Evolutionary conservation across 2,113 vertebrate genomes (phyloP), one percentile per base, ranked within the genome.

Genomic region (Trichechus manatus): DNA sequence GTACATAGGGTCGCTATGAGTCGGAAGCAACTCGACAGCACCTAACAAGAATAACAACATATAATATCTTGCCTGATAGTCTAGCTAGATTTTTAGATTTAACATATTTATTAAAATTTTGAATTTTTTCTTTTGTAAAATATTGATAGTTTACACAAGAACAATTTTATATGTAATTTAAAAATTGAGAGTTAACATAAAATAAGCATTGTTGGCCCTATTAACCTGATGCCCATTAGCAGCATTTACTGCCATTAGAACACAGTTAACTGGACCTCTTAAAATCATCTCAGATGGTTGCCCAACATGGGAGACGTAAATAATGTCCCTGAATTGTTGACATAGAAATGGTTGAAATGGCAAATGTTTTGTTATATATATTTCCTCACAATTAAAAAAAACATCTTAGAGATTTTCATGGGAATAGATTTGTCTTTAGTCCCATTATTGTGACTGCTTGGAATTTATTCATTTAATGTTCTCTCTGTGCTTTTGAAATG

Each of bases 21-120:
- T 56, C 15, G 53, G 53, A 17, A 56, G 7, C 15, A 11, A 56
- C 15, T 11, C 53, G 15, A 56, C 53, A 14, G 53, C 53, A 56
- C 53, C 53, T 56, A 56, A 56, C 53, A n/a, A n/a, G n/a, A 14
- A 56, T 11, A 56, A 56, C 53, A 56, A 56, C 53, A 56, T 56
- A 17, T 11, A 56, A 17, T 17, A 11, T 56, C 53, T 56, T 56
- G 11, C 53, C 53, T 56, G 97, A 97, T 92, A 97, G 44, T 96
- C 79, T 97, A 96, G 68, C 95, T 97, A 96, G 95, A 91, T 78
- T 97, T 96, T 93, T 96, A 88, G 29, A 75, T 95, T 98, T 96
- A 87, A 93, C 61, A 42, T 98, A 98, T 97, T 98, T 98, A 98
- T 98, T 98, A 96, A 97, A 89, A 72, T 92, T 94, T 91, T 66